A percentile compares a stretch with the other conserved stretches of the same genome.
Evolutionary conservation across 92 coral and sea anemone genomes (phyloP).

Genomic region (Actinernus sp.): DNA sequence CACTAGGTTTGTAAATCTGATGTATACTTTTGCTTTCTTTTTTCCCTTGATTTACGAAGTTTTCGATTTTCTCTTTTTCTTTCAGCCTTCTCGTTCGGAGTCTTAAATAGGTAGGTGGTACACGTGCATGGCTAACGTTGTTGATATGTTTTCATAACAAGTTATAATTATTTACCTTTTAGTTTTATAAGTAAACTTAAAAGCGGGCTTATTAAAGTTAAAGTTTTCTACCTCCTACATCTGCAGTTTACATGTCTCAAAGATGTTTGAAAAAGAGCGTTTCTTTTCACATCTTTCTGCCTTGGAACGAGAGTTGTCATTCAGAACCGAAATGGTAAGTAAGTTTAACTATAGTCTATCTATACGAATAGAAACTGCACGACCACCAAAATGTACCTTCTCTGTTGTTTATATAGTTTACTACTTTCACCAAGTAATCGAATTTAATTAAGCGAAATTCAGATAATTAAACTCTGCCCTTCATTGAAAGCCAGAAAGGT

Average conservation of each 20-base stretch:
- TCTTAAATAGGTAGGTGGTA: conserved; percentile 84
- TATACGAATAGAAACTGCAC: neutral
- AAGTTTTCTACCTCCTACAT: too few species aligned
- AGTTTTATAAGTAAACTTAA: too few species aligned
- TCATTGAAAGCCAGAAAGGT: too few species aligned
- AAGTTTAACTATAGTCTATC: neutral
- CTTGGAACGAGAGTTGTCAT: conserved; percentile 94
- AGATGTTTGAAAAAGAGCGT: conserved; percentile 98
- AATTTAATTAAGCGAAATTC: too few species aligned
- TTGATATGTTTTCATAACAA: too few species aligned
- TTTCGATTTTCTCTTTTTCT: conserved; percentile 16
- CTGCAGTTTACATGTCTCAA: conserved; percentile 84
- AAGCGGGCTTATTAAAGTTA: too few species aligned
- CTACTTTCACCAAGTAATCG: too few species aligned
- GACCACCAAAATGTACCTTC: too few species aligned
- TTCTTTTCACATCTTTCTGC: conserved; percentile 99
- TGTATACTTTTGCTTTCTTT: neutral
- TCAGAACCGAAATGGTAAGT: conserved; percentile 98
- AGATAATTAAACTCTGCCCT: too few species aligned
- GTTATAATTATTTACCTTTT: too few species aligned
- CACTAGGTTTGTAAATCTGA: conserved; percentile 50
- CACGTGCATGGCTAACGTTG: too few species aligned
- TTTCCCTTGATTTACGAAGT: neutral
- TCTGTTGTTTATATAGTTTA: too few species aligned
- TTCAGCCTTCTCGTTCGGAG: conserved; percentile 82